Evolutionary conservation across 2,888 invertebrate species (phyloP).

Genomic region (Phania funesta): DNA sequence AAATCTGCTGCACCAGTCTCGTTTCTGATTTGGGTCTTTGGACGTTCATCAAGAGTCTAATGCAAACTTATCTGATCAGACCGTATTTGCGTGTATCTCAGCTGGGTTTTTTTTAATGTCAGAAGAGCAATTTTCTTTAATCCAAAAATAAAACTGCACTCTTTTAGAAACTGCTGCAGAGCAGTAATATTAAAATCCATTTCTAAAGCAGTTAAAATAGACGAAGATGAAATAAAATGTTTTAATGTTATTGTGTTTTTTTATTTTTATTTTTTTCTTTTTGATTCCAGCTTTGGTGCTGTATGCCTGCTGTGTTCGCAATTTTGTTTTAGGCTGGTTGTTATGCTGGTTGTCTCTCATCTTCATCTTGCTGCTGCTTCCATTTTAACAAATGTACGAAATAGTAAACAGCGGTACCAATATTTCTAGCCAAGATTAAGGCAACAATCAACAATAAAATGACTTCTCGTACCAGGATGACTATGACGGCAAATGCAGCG

Average conservation of each 20-base stretch:
- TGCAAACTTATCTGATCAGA: too few species aligned
- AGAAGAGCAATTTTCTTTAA: too few species aligned
- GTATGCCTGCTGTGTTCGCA: slow-evolving; percentile 54
- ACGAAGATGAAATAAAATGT: slow-evolving; percentile 11
- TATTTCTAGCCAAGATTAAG: slow-evolving; percentile 30
- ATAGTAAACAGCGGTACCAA: too few species aligned
- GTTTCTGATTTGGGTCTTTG: too few species aligned
- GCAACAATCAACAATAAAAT: slow-evolving; percentile 31
- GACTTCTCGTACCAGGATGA: background rate
- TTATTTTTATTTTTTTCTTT: slow-evolving; percentile 2
- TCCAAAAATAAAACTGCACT: too few species aligned
- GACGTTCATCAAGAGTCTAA: too few species aligned
- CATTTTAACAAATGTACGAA: slow-evolving; percentile 1
- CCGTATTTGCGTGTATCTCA: too few species aligned
- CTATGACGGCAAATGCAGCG: background rate
- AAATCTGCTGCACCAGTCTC: too few species aligned
- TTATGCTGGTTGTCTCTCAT: background rate
- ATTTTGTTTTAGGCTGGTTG: slow-evolving; percentile 38
- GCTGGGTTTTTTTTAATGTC: slow-evolving; percentile 5
- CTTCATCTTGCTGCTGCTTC: background rate
- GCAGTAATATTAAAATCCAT: too few species aligned
- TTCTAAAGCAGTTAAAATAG: too few species aligned
- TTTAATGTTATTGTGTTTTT: slow-evolving; percentile 3
- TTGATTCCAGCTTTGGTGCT: slow-evolving; percentile 16
- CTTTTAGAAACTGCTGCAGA: too few species aligned